Conservation (phyloP, 2,113 vertebrate genomes). For the Eulemur rufifrons region DNA sequence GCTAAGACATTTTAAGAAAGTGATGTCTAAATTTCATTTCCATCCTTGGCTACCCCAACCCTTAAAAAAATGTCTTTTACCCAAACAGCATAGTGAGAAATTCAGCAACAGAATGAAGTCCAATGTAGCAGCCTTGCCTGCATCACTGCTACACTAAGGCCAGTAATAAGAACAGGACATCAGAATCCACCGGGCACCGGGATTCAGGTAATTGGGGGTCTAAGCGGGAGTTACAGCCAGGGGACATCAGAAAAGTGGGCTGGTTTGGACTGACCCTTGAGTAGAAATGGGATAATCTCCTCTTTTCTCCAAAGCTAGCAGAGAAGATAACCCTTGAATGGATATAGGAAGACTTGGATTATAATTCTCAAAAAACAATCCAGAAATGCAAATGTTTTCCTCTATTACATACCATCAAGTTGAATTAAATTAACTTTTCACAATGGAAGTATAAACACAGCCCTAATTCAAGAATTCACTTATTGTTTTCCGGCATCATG, state of each 20-base stretch:
- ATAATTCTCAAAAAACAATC: background rate
- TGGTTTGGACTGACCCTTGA: background rate
- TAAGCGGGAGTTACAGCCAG: background rate
- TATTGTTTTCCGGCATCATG: background rate
- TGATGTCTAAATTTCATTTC: background rate
- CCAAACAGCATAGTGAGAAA: background rate
- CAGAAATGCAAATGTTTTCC: background rate
- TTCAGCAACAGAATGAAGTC: background rate
- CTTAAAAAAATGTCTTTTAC: background rate
- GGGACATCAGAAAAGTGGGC: background rate
- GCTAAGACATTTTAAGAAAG: background rate
- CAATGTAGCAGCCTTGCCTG: background rate
- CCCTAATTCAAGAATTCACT: background rate
- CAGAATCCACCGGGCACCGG: background rate
- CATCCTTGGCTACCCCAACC: background rate
- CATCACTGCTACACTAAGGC: background rate
- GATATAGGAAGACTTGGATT: background rate
- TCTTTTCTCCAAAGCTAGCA: background rate
- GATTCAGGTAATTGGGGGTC: background rate
- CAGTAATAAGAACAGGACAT: fast-evolving
- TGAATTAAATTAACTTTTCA: background rate
- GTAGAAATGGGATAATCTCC: background rate
- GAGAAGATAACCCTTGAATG: background rate
- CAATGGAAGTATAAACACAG: background rate
- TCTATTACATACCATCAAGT: background rate